A percentile compares a stretch with the other conserved stretches of the same genome.
Conservation (phyloP, 92 coral and sea anemone species). For the Scolanthus callimorphus region DNA sequence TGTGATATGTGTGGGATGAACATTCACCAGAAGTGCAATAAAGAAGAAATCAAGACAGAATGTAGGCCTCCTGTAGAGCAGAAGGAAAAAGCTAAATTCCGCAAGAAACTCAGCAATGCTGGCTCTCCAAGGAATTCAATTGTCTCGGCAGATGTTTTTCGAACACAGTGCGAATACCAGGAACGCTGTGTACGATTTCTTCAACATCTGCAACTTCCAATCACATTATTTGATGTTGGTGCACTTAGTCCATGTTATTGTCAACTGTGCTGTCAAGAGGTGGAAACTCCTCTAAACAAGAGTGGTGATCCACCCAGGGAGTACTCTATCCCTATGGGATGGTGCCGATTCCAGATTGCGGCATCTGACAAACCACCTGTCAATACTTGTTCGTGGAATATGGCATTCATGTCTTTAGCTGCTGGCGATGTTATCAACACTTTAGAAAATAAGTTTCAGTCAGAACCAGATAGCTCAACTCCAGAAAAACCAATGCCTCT, state of each 20-base stretch:
- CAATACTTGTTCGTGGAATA: conserved; percentile 64
- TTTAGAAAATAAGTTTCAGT: conserved; percentile 45
- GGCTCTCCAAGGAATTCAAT: conserved; percentile 41
- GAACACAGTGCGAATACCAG: conserved; percentile 82
- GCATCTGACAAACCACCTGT: conserved; percentile 31
- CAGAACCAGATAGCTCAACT: conserved; percentile 30
- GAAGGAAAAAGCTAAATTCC: conserved; percentile 48
- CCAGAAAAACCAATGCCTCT: conserved; percentile 72
- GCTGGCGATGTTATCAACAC: conserved; percentile 48
- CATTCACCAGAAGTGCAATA: conserved; percentile 81
- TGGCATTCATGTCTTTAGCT: conserved; percentile 84
- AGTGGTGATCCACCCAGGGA: conserved; percentile 88
- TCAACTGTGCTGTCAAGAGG: conserved; percentile 90
- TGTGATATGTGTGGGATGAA: conserved; percentile 88
- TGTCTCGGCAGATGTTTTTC: conserved; percentile 59
- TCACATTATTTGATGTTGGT: conserved; percentile 64
- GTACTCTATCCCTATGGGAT: conserved; percentile 93
- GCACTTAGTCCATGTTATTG: conserved; percentile 95
- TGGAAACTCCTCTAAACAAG: conserved; percentile 89
- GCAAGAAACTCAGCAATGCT: conserved; percentile 43
- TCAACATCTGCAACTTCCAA: conserved; percentile 55
- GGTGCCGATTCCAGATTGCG: conserved; percentile 87
- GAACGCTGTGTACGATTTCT: conserved; percentile 83
- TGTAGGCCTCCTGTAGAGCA: conserved; percentile 13
- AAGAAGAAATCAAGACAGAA: conserved; percentile 71